Percentiles rank a stretch among this genome's conserved stretches.
Evolutionary conservation across 2,113 vertebrate genomes (phyloP).

Genomic region (Hyaena hyaena): DNA sequence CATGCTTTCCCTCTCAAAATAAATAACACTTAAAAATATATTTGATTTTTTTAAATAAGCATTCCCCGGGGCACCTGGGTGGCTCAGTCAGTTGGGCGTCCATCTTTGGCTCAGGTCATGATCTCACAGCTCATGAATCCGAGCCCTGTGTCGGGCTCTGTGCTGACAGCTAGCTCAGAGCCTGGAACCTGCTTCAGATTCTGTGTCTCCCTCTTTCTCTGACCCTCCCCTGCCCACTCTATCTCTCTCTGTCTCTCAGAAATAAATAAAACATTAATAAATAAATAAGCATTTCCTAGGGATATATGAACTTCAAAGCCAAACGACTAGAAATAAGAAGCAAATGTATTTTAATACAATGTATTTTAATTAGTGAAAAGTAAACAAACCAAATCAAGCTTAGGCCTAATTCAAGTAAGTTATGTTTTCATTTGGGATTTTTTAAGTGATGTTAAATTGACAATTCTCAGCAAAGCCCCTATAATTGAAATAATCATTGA

Average conservation of each 20-base stretch:
- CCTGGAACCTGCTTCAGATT: too few species aligned
- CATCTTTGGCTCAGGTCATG: too few species aligned
- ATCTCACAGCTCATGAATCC: too few species aligned
- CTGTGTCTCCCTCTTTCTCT: too few species aligned
- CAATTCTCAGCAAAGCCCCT: not conserved
- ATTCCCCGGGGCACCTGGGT: too few species aligned
- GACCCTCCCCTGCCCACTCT: too few species aligned
- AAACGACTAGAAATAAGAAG: not conserved
- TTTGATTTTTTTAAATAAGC: not conserved
- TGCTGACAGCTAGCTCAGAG: too few species aligned
- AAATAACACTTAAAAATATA: too few species aligned
- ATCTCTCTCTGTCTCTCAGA: too few species aligned
- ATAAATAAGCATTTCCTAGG: not conserved
- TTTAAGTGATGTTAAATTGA: not conserved
- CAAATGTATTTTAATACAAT: not conserved
- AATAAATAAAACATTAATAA: not conserved
- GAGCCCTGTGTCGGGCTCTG: too few species aligned
- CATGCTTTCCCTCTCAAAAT: too few species aligned
- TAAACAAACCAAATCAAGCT: slow-evolving; percentile 5
- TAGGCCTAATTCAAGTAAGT: not conserved
- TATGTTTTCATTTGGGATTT: slow-evolving; percentile 16
- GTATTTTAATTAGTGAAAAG: slow-evolving; percentile 15
- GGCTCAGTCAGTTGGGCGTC: too few species aligned
- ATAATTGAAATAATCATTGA: slow-evolving; percentile 43
- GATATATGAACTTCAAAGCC: not conserved